Base-by-base conservation (phyloP, 2,113 vertebrate genomes). In the Ceyx margarethae region DNA sequence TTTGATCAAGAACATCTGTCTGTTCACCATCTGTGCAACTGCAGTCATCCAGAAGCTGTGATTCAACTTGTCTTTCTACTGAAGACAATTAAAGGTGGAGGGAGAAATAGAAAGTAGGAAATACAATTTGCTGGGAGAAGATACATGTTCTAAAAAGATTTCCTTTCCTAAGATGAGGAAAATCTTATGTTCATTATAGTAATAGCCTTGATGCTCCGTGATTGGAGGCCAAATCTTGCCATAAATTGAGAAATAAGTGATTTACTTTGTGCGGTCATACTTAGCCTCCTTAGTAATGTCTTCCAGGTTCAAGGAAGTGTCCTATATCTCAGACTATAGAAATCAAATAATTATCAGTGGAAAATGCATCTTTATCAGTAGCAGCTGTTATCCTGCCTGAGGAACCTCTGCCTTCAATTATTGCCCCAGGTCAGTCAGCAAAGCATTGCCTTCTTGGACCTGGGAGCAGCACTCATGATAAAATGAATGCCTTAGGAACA, bases 1-100 rank as follows among this genome's bases (percentile, higher is more conserved):
- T 91, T 85, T 94, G 54, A 87, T 80, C 1, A 4, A 85, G 81
- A 71, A 79, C 87, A 84, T 76, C 85, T 93, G 75, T 73, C 87
- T 80, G 51, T 25, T 91, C 56, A 60, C 67, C 72, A 91, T 46
- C 71, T 87, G 64, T 76, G 45, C 43, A 85, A 3, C 64, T 62
- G 58, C 0, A 0, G 48, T 67, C 42, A 66, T 82, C 33, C 50
- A 82, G 65, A 85, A 92, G 62, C 29, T 11, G 21, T 19, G 56
- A 51, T 51, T 80, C 67, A 54, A 43, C 43, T 90, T 64, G 54
- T 54, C 28, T 67, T 91, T 84, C 43, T 60, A 26, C 1, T 3
- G 42, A 31, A 12, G 69, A 43, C 15, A 73, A 42, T 35, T 80
- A 43, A 71, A 85, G 46, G 26, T 0, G 0, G 40, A 71, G 46